phyloP scores from a whole-genome alignment of 2,797 vertebrate species.

The Danio kyathit region DNA sequence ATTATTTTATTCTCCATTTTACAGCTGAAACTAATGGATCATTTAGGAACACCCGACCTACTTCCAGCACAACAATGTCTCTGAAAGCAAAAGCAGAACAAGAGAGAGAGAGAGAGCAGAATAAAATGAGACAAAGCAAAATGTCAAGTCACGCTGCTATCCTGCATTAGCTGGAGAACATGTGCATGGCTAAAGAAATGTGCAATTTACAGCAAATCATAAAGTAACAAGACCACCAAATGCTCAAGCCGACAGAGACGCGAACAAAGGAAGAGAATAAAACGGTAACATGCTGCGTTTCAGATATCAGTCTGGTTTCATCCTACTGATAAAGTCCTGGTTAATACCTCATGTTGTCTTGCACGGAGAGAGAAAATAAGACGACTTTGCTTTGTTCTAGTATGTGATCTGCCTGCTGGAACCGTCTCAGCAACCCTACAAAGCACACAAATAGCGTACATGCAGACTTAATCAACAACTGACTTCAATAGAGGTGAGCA shows the following conservation, averaged over 20 bases:
- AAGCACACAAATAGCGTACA: too few relatives aligned
- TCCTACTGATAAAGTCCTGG: not conserved
- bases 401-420: not conserved
- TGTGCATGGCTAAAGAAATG: not conserved
- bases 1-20: slow-evolving; percentile 16
- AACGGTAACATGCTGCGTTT: not conserved
- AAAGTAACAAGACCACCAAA: not conserved
- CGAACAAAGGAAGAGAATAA: not conserved
- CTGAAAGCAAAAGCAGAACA: not conserved
- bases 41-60: slow-evolving; percentile 9
- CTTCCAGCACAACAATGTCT: not conserved
- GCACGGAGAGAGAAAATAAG: not conserved
- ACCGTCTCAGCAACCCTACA: too few relatives aligned
- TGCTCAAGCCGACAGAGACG: not conserved
- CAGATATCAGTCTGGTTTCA: not conserved
- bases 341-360: not conserved
- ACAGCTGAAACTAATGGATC: slow-evolving; percentile 17
- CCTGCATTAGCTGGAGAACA: not conserved
- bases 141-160: not conserved
- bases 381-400: not conserved
- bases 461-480: too few relatives aligned
- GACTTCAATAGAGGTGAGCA: too few relatives aligned
- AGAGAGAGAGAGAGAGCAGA: not conserved
- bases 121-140: not conserved
- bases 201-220: not conserved